These are phyloP conservation scores for Heliothis peltigera DNA, from an alignment of 2,888 invertebrate genomes.

Conservation along the genomic window DNA sequence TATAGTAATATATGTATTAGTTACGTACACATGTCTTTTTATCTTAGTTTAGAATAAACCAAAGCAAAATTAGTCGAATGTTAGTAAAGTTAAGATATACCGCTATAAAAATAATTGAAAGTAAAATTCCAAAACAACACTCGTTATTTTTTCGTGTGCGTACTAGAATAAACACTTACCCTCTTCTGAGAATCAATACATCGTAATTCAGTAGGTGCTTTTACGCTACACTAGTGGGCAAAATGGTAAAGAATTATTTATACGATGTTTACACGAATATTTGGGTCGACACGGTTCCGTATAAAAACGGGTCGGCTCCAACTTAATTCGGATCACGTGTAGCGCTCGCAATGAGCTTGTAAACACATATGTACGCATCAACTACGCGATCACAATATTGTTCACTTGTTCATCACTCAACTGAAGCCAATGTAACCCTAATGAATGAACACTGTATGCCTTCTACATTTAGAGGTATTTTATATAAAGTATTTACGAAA, in stretches of 20 bases:
- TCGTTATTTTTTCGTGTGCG: neutral
- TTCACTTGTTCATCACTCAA: conserved; percentile 44
- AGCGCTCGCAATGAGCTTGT: conserved; percentile 72
- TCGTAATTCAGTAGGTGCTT: neutral
- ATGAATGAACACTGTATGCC: neutral
- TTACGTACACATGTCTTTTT: too few relatives aligned
- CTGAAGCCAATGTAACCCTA: conserved; percentile 7
- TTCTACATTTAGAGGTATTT: too few relatives aligned
- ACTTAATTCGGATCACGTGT: conserved; percentile 79
- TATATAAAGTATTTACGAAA: too few relatives aligned
- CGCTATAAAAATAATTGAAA: too few relatives aligned
- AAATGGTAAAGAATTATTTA: conserved; percentile 42
- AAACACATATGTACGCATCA: conserved; percentile 70
- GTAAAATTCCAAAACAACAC: neutral
- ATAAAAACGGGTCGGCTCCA: conserved; percentile 72
- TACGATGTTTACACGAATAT: conserved; percentile 67
- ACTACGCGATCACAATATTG: conserved; percentile 65
- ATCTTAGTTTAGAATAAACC: too few relatives aligned
- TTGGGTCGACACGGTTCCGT: conserved; percentile 70
- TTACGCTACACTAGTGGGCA: conserved; percentile 10
- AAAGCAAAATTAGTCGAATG: too few relatives aligned
- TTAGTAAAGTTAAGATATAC: too few relatives aligned
- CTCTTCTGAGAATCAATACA: neutral
- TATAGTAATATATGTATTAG: too few relatives aligned
- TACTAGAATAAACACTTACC: neutral